These are phyloP conservation scores for Aphidius ervi DNA, from an alignment of 1,140 invertebrate genomes.

Conservation along the genomic window DNA sequence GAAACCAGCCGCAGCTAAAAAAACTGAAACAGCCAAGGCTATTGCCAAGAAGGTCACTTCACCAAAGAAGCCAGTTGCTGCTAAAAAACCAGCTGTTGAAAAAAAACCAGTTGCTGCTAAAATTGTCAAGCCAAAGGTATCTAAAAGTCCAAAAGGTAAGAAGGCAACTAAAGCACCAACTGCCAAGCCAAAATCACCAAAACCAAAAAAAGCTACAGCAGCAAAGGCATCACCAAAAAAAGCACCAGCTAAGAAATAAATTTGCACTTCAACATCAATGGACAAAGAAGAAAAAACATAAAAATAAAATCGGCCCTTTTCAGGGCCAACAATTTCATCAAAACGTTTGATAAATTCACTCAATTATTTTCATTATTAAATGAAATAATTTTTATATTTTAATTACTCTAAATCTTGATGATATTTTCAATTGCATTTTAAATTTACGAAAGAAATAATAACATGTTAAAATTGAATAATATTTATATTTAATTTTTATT, in stretches of 20 bases:
- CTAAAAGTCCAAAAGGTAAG: neutral
- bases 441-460: too few relatives aligned
- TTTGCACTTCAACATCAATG: neutral
- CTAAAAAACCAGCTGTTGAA: neutral
- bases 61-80: neutral
- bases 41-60: neutral
- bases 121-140: neutral
- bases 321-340: slow-evolving; percentile 2
- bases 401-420: too few relatives aligned
- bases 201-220: slow-evolving; percentile 7
- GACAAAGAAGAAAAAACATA: neutral
- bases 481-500: too few relatives aligned
- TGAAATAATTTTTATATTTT: too few relatives aligned
- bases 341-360: too few relatives aligned
- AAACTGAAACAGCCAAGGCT: neutral
- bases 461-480: too few relatives aligned
- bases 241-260: slow-evolving; percentile 7
- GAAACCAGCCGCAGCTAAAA: neutral
- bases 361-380: too few relatives aligned
- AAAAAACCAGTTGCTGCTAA: slow-evolving; percentile 4
- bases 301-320: slow-evolving; percentile 4
- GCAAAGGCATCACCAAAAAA: slow-evolving; percentile 10
- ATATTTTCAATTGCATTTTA: too few relatives aligned
- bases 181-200: slow-evolving; percentile 13
- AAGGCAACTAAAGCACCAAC: slow-evolving; percentile 13